Percentiles rank a stretch among this genome's conserved stretches.
phyloP scores from a whole-genome alignment of 2,113 vertebrate genomes.

The Isichthys henryi region DNA sequence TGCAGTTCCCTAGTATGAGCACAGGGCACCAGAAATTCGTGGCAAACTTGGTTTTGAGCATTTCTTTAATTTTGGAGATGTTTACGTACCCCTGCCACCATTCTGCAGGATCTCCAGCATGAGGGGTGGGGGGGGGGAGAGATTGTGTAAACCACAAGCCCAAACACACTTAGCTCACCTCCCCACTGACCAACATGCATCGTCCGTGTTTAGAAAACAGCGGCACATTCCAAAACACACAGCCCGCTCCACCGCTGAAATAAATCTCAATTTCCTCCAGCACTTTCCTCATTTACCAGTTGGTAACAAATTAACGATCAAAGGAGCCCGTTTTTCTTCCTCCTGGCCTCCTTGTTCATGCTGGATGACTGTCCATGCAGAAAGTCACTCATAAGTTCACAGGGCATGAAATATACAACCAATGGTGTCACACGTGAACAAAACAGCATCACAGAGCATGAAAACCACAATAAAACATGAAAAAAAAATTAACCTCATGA shows the following conservation, averaged over 20 bases:
- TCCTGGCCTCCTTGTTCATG: not conserved
- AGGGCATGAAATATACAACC: not conserved
- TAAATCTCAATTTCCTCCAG: conserved; percentile 55
- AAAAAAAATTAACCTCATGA: not conserved
- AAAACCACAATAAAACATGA: not conserved
- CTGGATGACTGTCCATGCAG: not conserved
- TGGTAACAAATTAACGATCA: conserved; percentile 55
- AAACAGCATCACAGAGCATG: not conserved
- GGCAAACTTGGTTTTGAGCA: not conserved
- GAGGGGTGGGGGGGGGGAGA: not conserved
- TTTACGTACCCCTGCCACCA: not conserved
- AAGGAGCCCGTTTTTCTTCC: conserved; percentile 23
- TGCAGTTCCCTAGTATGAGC: not conserved
- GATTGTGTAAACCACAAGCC: conserved; percentile 49
- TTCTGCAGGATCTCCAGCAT: not conserved
- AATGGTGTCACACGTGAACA: not conserved
- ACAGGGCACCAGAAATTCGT: not conserved
- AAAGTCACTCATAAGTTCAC: not conserved
- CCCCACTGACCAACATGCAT: conserved; percentile 48
- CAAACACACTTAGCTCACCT: conserved; percentile 59
- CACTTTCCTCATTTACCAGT: conserved; percentile 45
- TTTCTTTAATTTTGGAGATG: not conserved
- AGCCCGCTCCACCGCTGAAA: conserved; percentile 48
- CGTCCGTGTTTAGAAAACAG: conserved; percentile 55
- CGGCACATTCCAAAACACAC: conserved; percentile 53